phyloP scores from a whole-genome alignment of 2,113 vertebrate species.

The Stomatorhinus ivindoensis region DNA sequence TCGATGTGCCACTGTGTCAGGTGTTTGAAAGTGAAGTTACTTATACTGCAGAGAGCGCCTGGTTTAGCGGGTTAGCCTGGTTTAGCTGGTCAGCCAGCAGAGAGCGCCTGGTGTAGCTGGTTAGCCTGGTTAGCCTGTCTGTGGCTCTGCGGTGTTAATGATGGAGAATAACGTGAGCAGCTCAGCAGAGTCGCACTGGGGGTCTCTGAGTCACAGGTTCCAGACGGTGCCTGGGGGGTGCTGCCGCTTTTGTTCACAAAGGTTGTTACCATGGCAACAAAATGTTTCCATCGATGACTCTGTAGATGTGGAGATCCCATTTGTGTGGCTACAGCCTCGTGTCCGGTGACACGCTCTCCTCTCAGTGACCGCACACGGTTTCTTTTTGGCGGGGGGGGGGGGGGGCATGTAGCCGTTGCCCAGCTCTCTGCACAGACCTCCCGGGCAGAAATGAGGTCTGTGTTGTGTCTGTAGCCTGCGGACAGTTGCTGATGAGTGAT shows the following conservation, averaged over 20 bases:
- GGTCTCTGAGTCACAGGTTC: neutral
- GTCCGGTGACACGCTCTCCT: neutral
- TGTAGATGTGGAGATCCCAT: neutral
- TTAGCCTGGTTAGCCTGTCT: neutral
- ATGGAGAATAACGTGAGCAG: neutral
- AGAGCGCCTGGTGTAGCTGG: neutral
- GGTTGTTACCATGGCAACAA: slow-evolving; percentile 14
- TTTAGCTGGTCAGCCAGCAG: neutral
- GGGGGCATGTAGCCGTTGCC: neutral
- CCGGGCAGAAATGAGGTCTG: neutral
- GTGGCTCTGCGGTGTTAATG: neutral
- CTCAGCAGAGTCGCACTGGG: neutral
- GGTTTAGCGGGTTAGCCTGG: neutral
- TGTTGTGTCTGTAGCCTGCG: neutral
- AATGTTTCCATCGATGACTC: slow-evolving; percentile 26
- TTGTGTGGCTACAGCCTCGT: neutral
- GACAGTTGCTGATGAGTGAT: neutral
- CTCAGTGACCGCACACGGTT: neutral
- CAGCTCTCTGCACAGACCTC: neutral
- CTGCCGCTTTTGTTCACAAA: neutral
- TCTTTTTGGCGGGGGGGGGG: neutral
- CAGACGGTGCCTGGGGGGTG: neutral
- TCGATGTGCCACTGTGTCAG: neutral
- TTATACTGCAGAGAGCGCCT: neutral
- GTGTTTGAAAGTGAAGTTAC: neutral